Evolutionary conservation across 2,113 vertebrate species (phyloP).

Genomic region (Gallinago paraguaiae): DNA sequence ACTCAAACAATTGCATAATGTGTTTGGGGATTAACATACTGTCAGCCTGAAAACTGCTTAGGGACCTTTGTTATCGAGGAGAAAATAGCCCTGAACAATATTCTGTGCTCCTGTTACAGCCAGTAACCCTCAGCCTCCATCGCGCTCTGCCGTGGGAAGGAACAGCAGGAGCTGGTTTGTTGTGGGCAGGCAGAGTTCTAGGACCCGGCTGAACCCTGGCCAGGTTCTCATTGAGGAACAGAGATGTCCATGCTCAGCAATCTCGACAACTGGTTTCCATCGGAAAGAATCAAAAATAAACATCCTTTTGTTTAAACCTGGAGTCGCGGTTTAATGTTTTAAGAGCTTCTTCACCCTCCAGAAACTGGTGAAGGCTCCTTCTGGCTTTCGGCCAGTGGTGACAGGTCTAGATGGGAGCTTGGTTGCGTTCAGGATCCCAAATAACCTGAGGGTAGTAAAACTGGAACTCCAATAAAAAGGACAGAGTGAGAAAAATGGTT

Average conservation of each 20-base stretch:
- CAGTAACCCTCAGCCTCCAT: fast-evolving
- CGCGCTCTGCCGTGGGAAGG: fast-evolving
- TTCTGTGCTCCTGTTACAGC: neutral
- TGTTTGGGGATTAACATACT: neutral
- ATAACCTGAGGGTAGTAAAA: neutral
- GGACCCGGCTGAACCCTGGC: neutral
- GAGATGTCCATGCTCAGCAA: neutral
- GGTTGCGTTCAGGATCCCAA: neutral
- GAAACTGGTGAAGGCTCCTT: neutral
- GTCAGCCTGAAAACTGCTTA: neutral
- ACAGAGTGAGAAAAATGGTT: neutral
- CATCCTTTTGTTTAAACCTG: neutral
- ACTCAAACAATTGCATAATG: neutral
- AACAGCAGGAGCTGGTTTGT: neutral
- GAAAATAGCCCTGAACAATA: neutral
- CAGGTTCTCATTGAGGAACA: neutral
- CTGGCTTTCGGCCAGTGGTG: neutral
- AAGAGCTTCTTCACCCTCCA: neutral
- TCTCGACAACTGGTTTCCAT: too few species aligned
- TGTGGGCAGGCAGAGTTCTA: neutral
- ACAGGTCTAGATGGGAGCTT: fast-evolving
- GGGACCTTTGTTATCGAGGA: neutral
- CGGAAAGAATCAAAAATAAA: neutral
- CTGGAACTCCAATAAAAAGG: neutral
- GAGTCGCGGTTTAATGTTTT: neutral